Evolutionary conservation across 2,113 vertebrate genomes (phyloP).

Genomic region (Casuarius casuarius): DNA sequence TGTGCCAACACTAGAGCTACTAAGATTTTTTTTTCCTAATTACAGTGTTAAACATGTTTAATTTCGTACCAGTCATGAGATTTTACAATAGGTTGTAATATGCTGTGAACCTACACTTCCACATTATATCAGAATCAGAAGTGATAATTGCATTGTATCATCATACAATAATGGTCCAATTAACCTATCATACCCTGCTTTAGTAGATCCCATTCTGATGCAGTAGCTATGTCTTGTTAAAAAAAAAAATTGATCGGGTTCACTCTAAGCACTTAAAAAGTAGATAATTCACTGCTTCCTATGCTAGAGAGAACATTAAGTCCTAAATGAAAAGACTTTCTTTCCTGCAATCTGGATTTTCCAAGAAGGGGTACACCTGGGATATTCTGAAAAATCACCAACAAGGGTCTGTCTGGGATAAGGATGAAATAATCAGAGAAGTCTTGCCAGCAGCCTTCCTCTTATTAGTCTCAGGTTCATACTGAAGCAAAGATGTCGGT

Average conservation of each 20-base stretch:
- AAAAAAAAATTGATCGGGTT: neutral
- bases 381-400: neutral
- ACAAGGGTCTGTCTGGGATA: neutral
- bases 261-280: neutral
- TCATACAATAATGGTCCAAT: slow-evolving; percentile 30
- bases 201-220: neutral
- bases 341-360: neutral
- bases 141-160: slow-evolving; percentile 37
- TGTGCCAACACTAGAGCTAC: slow-evolving; percentile 5
- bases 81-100: slow-evolving; percentile 32
- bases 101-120: slow-evolving; percentile 27
- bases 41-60: slow-evolving; percentile 26
- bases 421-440: neutral
- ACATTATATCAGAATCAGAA: slow-evolving; percentile 34
- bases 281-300: neutral
- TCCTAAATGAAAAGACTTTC: neutral
- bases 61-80: slow-evolving; percentile 35
- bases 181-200: slow-evolving; percentile 32
- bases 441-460: neutral
- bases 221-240: neutral
- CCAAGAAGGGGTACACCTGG: neutral
- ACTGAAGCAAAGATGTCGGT: neutral
- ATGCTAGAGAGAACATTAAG: neutral
- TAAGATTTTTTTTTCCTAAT: slow-evolving; percentile 21
- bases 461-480: neutral